These are phyloP conservation scores for Metopolophium dirhodum DNA, from an alignment of 1,140 invertebrate species.

Conservation along the genomic window DNA sequence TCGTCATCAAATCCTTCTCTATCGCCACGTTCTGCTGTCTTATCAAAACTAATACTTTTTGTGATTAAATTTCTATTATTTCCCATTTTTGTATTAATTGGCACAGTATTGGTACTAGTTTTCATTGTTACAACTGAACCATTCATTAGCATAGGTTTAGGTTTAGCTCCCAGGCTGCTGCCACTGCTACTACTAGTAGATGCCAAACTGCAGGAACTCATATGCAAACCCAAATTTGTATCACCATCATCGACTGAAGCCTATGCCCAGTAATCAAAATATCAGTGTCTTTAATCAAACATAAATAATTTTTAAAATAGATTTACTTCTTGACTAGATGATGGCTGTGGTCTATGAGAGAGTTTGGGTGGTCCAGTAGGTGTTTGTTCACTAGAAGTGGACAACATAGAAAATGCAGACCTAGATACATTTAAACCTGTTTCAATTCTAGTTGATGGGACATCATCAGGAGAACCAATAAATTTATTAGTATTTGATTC, in stretches of 20 bases:
- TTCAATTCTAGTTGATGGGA: conserved; percentile 15
- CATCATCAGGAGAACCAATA: conserved; percentile 45
- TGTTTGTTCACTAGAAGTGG: not conserved
- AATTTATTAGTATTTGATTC: conserved; percentile 47
- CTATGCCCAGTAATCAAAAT: not conserved
- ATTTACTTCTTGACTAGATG: conserved; percentile 59
- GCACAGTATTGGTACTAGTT: conserved; percentile 54
- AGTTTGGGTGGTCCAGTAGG: conserved; percentile 32
- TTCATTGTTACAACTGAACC: conserved; percentile 61
- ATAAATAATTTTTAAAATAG: not conserved
- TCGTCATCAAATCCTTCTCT: conserved; percentile 67
- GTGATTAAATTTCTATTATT: conserved; percentile 76
- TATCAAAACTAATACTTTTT: conserved; percentile 91
- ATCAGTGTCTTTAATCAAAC: not conserved
- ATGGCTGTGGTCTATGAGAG: conserved; percentile 52
- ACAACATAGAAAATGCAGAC: conserved; percentile 52
- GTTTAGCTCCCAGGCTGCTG: conserved; percentile 57
- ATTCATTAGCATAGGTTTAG: conserved; percentile 60
- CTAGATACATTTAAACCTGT: conserved; percentile 6
- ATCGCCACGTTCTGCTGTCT: conserved; percentile 83
- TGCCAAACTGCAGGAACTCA: conserved; percentile 65
- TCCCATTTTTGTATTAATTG: conserved; percentile 66
- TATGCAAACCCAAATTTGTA: conserved; percentile 62
- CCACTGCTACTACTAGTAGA: conserved; percentile 65
- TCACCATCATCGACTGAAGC: conserved; percentile 58